These are phyloP conservation scores for Callinectes sapidus DNA, from an alignment of 2,888 invertebrate genomes.

Conservation along the genomic window DNA sequence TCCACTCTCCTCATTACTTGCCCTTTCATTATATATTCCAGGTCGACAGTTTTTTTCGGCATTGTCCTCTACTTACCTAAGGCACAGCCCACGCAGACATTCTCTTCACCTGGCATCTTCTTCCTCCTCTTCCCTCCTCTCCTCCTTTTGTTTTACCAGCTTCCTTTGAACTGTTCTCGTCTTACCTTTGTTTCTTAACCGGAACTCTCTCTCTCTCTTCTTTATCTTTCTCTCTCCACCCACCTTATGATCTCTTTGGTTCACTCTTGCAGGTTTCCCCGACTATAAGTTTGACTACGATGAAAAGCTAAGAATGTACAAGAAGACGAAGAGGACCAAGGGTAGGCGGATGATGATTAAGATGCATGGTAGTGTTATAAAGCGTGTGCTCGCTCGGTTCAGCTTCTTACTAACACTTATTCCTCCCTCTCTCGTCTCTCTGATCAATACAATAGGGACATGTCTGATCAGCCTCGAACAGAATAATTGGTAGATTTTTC, in stretches of 20 bases:
- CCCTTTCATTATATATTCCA: not conserved
- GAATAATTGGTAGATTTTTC: not conserved
- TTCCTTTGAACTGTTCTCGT: not conserved
- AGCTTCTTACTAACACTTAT: not conserved
- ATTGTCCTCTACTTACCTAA: not conserved
- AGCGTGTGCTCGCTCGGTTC: not conserved
- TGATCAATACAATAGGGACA: not conserved
- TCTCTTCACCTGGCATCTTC: too few relatives aligned
- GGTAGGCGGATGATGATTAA: not conserved
- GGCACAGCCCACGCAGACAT: not conserved
- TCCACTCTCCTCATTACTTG: not conserved
- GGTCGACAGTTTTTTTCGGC: not conserved
- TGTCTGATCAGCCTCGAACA: not conserved
- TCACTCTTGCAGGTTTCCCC: conserved; percentile 20
- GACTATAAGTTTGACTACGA: conserved; percentile 31
- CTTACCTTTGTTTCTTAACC: not conserved
- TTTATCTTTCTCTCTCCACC: not conserved
- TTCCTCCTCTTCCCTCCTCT: not conserved
- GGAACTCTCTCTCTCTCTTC: not conserved
- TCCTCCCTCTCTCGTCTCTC: not conserved
- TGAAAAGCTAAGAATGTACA: conserved; percentile 8
- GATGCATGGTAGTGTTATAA: not conserved
- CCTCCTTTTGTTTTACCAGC: not conserved
- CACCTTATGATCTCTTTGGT: not conserved
- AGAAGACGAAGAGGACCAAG: not conserved